Evolutionary conservation across 2,797 vertebrate genomes (phyloP).

Genomic region (Melanotaenia pygmaea): DNA sequence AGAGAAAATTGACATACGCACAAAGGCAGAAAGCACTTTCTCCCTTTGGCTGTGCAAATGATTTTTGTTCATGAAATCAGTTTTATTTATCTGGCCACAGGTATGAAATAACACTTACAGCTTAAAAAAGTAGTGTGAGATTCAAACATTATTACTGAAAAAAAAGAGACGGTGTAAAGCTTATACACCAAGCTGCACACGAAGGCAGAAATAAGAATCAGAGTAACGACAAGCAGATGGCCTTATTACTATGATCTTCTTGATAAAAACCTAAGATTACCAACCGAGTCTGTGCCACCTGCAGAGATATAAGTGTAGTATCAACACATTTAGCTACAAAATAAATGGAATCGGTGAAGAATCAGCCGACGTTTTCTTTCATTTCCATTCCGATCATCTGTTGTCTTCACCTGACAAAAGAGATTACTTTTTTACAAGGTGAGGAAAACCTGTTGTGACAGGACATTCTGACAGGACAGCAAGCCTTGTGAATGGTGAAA

Average conservation of each 20-base stretch:
- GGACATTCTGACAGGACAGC: conserved; percentile 76
- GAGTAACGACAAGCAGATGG: not conserved
- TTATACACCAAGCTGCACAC: not conserved
- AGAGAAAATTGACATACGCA: not conserved
- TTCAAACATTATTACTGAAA: not conserved
- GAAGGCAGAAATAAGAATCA: not conserved
- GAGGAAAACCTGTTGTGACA: conserved; percentile 35
- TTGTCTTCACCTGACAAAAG: conserved; percentile 26
- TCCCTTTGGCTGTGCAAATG: not conserved
- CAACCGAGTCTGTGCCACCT: not conserved
- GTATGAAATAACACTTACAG: not conserved
- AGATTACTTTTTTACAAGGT: not conserved
- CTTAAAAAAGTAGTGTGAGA: not conserved
- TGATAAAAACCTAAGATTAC: conserved; percentile 4
- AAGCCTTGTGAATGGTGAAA: conserved; percentile 83
- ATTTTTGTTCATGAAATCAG: not conserved
- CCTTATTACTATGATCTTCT: not conserved
- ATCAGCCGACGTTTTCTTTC: conserved; percentile 12
- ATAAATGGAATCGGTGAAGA: conserved; percentile 18
- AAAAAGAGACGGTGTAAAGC: not conserved
- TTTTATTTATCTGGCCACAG: not conserved
- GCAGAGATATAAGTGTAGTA: conserved; percentile 8
- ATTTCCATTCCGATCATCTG: conserved; percentile 24
- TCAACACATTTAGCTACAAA: conserved; percentile 14
- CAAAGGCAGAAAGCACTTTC: not conserved